Percentiles rank a stretch among this genome's conserved stretches.
These are phyloP conservation scores for Geophilus truncorum DNA, from an alignment of 2,888 invertebrate genomes.

Conservation along the genomic window DNA sequence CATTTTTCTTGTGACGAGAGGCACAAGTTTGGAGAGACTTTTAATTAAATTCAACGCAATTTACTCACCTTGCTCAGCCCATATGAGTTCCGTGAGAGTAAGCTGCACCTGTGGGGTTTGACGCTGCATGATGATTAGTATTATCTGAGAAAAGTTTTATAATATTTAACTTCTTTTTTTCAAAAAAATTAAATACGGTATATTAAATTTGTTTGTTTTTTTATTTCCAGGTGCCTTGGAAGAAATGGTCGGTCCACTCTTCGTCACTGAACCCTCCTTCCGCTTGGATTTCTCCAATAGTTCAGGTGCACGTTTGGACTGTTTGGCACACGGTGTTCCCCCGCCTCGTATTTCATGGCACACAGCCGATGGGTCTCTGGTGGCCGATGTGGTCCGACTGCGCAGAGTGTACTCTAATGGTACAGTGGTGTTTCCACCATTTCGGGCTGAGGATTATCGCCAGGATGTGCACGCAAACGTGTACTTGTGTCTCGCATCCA, in stretches of 20 bases:
- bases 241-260: conserved; percentile 44
- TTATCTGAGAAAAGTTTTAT: neutral
- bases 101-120: conserved; percentile 12
- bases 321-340: conserved; percentile 48
- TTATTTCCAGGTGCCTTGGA: neutral
- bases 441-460: conserved; percentile 31
- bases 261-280: conserved; percentile 46
- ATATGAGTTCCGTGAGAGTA: conserved; percentile 1
- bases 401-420: conserved; percentile 19
- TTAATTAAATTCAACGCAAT: conserved; percentile 25
- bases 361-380: conserved; percentile 25
- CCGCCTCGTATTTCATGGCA: conserved; percentile 41
- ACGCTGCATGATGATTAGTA: conserved; percentile 1
- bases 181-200: neutral
- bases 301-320: conserved; percentile 45
- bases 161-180: neutral
- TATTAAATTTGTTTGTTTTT: neutral
- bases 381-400: conserved; percentile 27
- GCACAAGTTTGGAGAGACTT: neutral
- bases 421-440: conserved; percentile 29
- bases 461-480: conserved; percentile 33
- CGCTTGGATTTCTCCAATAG: conserved; percentile 46
- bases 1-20: neutral
- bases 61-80: conserved; percentile 3
- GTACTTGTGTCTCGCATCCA: conserved; percentile 31